phyloP scores from a whole-genome alignment of 2,113 vertebrate genomes.

The Scomber colias region DNA sequence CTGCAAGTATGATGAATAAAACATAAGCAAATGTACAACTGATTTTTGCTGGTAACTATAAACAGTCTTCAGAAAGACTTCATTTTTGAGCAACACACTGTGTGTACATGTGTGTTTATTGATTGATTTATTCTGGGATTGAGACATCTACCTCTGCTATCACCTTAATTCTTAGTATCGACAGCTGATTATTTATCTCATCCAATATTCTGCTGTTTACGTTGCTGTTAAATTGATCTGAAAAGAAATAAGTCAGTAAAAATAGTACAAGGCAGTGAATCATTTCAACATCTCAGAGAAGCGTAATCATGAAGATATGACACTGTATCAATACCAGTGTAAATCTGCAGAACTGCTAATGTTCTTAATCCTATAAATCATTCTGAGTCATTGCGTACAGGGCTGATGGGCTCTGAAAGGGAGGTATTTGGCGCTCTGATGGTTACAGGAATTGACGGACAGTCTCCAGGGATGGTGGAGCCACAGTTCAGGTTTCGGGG shows the following conservation, averaged over 20 bases:
- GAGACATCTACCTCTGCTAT: slow-evolving; percentile 22
- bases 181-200: slow-evolving; percentile 15
- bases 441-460: slow-evolving; percentile 81
- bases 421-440: slow-evolving; percentile 75
- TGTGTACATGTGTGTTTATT: slow-evolving; percentile 17
- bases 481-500: slow-evolving; percentile 77
- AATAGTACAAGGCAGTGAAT: slow-evolving; percentile 14
- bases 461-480: slow-evolving; percentile 73
- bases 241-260: slow-evolving; percentile 28
- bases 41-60: slow-evolving; percentile 57
- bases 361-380: slow-evolving; percentile 75
- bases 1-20: slow-evolving; percentile 78
- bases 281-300: slow-evolving; percentile 20
- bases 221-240: slow-evolving; percentile 24
- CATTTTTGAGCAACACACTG: slow-evolving; percentile 11
- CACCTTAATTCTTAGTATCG: slow-evolving; percentile 22
- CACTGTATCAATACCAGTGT: slow-evolving; percentile 59
- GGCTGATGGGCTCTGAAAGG: slow-evolving; percentile 68
- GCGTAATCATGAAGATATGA: slow-evolving; percentile 50
- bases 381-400: slow-evolving; percentile 33
- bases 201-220: not conserved
- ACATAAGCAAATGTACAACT: slow-evolving; percentile 75
- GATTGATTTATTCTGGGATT: slow-evolving; percentile 17
- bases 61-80: slow-evolving; percentile 42
- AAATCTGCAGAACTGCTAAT: slow-evolving; percentile 68